Conservation (phyloP, 2,797 vertebrate genomes). For the Pangasius sanitwongsei region DNA sequence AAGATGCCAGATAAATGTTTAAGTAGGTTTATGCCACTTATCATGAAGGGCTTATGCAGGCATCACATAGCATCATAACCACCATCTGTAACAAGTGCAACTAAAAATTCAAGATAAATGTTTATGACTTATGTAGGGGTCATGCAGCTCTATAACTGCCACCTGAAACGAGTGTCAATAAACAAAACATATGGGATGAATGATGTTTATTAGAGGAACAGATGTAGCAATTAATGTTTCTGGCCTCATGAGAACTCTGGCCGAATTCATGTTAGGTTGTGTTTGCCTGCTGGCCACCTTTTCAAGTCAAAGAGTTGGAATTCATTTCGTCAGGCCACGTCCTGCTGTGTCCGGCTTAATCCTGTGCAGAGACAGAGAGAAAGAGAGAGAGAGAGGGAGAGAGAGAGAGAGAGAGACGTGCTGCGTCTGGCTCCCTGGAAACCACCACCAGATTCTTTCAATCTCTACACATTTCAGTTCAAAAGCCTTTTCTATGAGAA, state of each 20-base stretch:
- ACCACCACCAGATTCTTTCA: constrained; percentile 60
- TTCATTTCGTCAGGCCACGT: constrained; percentile 69
- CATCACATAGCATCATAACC: background rate
- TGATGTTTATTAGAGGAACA: background rate
- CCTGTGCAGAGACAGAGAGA: constrained; percentile 56
- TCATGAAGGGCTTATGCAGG: background rate
- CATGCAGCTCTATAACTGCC: background rate
- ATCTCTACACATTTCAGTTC: constrained; percentile 50
- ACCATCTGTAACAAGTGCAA: background rate
- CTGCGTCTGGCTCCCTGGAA: constrained; percentile 63
- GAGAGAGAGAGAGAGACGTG: constrained; percentile 58
- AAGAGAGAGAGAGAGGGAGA: background rate
- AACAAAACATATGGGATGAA: background rate
- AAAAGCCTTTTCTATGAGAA: constrained; percentile 37
- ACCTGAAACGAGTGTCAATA: background rate
- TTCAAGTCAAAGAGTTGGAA: constrained; percentile 66
- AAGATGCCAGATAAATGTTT: background rate
- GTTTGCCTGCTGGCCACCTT: constrained; percentile 60
- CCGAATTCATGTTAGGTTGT: constrained; percentile 60
- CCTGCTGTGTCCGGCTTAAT: constrained; percentile 69
- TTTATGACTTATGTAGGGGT: background rate
- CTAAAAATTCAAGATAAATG: background rate
- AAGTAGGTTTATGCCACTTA: background rate
- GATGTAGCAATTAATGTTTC: background rate
- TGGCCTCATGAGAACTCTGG: constrained; percentile 53